Evolutionary conservation across 2,888 invertebrate species (phyloP).

Genomic region (Brenthis ino): DNA sequence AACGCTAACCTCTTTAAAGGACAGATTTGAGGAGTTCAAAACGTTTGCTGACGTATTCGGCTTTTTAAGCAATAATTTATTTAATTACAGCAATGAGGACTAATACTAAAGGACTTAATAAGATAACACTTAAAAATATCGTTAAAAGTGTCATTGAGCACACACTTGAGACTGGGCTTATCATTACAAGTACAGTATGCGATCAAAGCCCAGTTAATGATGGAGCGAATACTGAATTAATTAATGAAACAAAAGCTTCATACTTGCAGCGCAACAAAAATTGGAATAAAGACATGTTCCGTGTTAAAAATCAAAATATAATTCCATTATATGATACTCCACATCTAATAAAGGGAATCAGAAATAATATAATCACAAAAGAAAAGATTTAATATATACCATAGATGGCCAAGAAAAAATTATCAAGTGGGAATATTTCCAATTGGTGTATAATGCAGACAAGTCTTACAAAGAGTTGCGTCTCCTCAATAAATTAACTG

Average conservation of each 20-base stretch:
- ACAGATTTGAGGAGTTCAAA: conserved; percentile 34
- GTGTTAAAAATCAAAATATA: too few relatives aligned
- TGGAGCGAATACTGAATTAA: too few relatives aligned
- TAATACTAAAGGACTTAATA: too few relatives aligned
- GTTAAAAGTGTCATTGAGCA: background rate
- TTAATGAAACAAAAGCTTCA: too few relatives aligned
- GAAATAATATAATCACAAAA: background rate
- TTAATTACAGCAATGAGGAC: background rate
- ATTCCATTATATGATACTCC: too few relatives aligned
- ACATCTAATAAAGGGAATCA: background rate
- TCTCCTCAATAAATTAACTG: conserved; percentile 42
- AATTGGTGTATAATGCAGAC: conserved; percentile 40
- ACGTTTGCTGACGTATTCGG: conserved; percentile 8
- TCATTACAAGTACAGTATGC: too few relatives aligned
- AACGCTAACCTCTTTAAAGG: conserved; percentile 25
- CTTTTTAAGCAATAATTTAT: background rate
- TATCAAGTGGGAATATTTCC: conserved; percentile 44
- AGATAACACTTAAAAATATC: too few relatives aligned
- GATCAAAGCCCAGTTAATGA: too few relatives aligned
- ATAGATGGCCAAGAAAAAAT: conserved; percentile 1
- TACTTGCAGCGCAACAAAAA: too few relatives aligned
- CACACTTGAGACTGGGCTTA: too few relatives aligned
- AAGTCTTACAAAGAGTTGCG: conserved; percentile 41
- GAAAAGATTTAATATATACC: conserved; percentile 3
- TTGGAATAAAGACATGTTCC: too few relatives aligned